Percentiles rank a stretch among this genome's conserved stretches.
Evolutionary conservation across 2,113 vertebrate species (phyloP).

Genomic region (Catharus fuscescens): DNA sequence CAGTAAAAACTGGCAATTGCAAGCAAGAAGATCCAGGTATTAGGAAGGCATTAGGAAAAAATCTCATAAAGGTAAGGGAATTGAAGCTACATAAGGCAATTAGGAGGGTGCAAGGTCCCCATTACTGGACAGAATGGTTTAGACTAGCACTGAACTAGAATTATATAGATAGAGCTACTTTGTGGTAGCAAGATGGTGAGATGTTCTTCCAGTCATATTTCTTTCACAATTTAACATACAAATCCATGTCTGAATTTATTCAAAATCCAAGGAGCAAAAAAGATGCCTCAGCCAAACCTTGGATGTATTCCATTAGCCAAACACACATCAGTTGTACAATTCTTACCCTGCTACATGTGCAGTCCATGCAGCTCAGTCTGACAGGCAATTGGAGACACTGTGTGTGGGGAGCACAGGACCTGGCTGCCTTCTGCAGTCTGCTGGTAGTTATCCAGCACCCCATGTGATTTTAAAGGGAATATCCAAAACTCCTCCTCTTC

Average conservation of each 20-base stretch:
- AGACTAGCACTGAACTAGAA: background rate
- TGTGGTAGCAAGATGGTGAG: background rate
- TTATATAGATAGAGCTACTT: background rate
- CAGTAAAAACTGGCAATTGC: background rate
- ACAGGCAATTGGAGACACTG: background rate
- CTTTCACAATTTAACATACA: background rate
- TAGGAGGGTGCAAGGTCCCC: background rate
- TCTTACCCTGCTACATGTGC: background rate
- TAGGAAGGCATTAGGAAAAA: background rate
- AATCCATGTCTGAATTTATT: background rate
- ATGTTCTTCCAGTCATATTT: background rate
- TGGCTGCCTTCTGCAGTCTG: background rate
- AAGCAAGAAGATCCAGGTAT: background rate
- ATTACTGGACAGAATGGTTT: background rate
- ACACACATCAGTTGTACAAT: background rate
- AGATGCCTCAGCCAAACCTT: background rate
- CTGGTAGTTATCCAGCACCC: background rate
- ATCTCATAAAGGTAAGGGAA: background rate
- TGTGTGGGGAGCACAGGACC: background rate
- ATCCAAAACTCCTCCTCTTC: background rate
- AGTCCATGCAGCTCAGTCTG: background rate
- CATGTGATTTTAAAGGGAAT: background rate
- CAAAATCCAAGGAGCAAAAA: background rate
- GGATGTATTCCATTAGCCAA: background rate
- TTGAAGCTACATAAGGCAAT: background rate